A percentile compares a stretch with the other conserved stretches of the same genome.
Conservation (phyloP, 64 coral and sea anemone species). For the Stylophora pistillata region DNA sequence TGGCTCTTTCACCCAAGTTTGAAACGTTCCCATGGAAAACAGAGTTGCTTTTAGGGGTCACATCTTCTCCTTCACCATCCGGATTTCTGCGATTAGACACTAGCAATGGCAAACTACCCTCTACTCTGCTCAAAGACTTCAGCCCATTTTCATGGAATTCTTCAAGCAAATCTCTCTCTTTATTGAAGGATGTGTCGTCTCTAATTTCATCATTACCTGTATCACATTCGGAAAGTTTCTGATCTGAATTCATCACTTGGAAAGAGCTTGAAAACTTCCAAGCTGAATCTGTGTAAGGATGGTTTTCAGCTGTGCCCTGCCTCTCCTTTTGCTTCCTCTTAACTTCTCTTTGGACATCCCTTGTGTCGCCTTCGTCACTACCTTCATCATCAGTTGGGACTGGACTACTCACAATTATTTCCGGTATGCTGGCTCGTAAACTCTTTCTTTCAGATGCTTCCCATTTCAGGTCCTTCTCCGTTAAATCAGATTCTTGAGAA, state of each 20-base stretch:
- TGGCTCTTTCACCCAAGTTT: constrained; percentile 43
- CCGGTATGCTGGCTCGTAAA: not conserved
- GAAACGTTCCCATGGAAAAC: not conserved
- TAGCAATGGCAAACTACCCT: not conserved
- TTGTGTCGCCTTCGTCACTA: not conserved
- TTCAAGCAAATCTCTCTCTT: not conserved
- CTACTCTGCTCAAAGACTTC: not conserved
- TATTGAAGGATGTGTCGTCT: not conserved
- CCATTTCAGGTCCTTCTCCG: not conserved
- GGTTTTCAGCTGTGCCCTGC: not conserved
- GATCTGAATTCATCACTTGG: too few species aligned
- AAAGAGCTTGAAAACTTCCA: not conserved
- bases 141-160: not conserved
- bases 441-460: not conserved
- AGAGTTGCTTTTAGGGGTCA: not conserved
- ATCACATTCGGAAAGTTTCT: not conserved
- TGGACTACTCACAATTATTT: constrained; percentile 30
- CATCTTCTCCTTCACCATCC: not conserved
- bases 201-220: not conserved
- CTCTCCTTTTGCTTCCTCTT: not conserved
- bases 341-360: not conserved
- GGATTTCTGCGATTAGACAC: not conserved
- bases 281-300: not conserved
- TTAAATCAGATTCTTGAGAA: not conserved
- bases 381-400: constrained; percentile 16